Percentiles rank a stretch among this genome's conserved stretches.
These are phyloP conservation scores for Hirundichthys speculiger DNA, from an alignment of 2,113 vertebrate species.

Conservation along the genomic window DNA sequence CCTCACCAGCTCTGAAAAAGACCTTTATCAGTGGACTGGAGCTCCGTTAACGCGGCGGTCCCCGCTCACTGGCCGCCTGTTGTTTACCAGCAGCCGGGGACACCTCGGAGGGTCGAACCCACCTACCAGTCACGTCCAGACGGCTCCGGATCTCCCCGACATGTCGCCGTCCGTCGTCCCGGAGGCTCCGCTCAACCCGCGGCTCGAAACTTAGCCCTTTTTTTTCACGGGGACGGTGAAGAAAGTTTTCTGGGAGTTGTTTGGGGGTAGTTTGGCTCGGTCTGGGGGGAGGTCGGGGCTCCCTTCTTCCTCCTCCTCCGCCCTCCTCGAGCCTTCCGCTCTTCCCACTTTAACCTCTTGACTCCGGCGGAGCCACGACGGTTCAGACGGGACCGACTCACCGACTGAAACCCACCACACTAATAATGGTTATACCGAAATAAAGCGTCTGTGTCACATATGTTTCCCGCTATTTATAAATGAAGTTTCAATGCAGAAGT, in stretches of 20 bases:
- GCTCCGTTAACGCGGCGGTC: no score
- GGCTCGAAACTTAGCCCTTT: neutral
- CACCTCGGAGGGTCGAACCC: slow-evolving; percentile 7
- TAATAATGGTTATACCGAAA: no score
- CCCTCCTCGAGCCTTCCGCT: slow-evolving; percentile 12
- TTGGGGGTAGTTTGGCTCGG: neutral
- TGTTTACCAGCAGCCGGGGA: slow-evolving; percentile 54
- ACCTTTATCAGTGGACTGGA: no score
- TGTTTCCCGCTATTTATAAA: no score
- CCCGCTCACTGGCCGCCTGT: slow-evolving; percentile 1
- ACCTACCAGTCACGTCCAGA: slow-evolving; percentile 51
- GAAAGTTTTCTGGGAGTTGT: neutral
- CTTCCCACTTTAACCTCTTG: neutral
- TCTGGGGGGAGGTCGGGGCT: slow-evolving; percentile 30
- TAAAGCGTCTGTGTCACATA: no score
- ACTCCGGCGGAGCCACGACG: no score
- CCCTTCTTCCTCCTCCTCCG: slow-evolving; percentile 17
- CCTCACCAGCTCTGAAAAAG: no score
- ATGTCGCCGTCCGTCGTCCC: slow-evolving; percentile 28
- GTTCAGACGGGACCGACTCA: no score
- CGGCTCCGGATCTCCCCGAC: slow-evolving; percentile 42
- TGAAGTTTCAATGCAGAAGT: no score
- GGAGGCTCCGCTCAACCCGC: neutral
- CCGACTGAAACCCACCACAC: no score
- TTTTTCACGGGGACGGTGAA: neutral